Percentiles rank a stretch among this genome's conserved stretches.
Evolutionary conservation across 2,113 vertebrate species (phyloP).

Genomic region (Monopterus albus): DNA sequence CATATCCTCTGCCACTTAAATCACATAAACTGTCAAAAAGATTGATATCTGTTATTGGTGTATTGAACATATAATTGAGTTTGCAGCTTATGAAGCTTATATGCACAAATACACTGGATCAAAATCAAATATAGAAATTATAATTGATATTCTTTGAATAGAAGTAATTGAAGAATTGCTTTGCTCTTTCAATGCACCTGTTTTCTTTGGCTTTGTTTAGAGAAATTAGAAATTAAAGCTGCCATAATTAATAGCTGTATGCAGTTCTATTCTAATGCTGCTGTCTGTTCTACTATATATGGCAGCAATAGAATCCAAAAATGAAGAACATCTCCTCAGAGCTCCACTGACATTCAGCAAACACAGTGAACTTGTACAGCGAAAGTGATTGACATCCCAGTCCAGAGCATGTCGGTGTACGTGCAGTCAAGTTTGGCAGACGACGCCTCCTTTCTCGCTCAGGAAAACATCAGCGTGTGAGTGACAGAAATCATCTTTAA

Average conservation of each 20-base stretch:
- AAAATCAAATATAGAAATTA: constrained; percentile 63
- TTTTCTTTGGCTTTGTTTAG: constrained; percentile 12
- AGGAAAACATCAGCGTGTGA: constrained; percentile 69
- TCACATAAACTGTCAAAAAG: constrained; percentile 73
- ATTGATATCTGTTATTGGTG: constrained; percentile 71
- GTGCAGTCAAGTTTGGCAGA: constrained; percentile 57
- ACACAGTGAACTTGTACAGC: constrained; percentile 24
- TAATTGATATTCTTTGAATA: constrained; percentile 58
- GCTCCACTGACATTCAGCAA: constrained; percentile 37
- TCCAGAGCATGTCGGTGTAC: constrained; percentile 61
- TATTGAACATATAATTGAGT: constrained; percentile 72
- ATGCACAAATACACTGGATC: constrained; percentile 48
- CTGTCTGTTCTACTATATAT: constrained; percentile 18
- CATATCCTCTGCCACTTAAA: constrained; percentile 75
- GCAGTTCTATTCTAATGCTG: background rate
- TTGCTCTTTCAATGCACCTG: background rate
- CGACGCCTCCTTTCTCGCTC: constrained; percentile 43
- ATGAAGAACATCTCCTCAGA: constrained; percentile 30
- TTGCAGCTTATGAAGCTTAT: constrained; percentile 64
- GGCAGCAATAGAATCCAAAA: constrained; percentile 17
- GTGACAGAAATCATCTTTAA: constrained; percentile 64
- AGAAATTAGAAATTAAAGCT: constrained; percentile 21
- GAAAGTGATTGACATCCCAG: constrained; percentile 66
- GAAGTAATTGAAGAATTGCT: constrained; percentile 51
- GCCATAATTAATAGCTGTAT: constrained; percentile 23